Percentiles rank a stretch among this genome's conserved stretches.
Evolutionary conservation across 2,888 invertebrate species (phyloP).

Genomic region (Perizoma affinitatum): DNA sequence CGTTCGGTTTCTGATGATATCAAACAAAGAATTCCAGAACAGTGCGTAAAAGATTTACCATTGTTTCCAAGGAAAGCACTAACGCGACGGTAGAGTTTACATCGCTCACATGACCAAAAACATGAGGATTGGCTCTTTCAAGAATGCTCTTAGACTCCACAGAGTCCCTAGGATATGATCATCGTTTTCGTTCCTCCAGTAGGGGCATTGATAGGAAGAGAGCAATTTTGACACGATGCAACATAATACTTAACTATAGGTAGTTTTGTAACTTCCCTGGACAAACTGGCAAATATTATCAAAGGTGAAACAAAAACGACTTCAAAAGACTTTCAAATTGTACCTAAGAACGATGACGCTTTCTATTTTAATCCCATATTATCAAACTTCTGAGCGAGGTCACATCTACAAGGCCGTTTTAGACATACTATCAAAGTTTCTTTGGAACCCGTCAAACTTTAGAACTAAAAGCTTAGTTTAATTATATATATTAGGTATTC

Average conservation of each 20-base stretch:
- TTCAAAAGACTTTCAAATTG: no score
- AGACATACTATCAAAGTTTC: no score
- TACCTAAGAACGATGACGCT: no score
- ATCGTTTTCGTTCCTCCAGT: not conserved
- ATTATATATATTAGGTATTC: conserved; percentile 1
- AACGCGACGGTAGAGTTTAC: no score
- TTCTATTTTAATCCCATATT: no score
- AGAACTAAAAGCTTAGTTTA: not conserved
- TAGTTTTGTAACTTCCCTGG: not conserved
- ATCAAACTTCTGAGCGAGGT: no score
- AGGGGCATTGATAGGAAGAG: conserved; percentile 9
- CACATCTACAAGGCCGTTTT: no score
- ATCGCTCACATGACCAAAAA: no score
- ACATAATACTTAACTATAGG: not conserved
- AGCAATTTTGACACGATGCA: conserved; percentile 3
- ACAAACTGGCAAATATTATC: not conserved
- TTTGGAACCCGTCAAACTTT: not conserved
- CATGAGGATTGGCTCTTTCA: no score
- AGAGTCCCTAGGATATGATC: no score
- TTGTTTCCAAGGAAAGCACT: conserved; percentile 2
- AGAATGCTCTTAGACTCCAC: no score
- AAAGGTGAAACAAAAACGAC: not conserved
- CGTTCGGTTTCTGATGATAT: not conserved
- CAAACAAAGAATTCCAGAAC: not conserved
- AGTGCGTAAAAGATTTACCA: not conserved